Evolutionary conservation across 2,888 invertebrate species (phyloP).

Genomic region (Eueremaeus valkanovi): DNA sequence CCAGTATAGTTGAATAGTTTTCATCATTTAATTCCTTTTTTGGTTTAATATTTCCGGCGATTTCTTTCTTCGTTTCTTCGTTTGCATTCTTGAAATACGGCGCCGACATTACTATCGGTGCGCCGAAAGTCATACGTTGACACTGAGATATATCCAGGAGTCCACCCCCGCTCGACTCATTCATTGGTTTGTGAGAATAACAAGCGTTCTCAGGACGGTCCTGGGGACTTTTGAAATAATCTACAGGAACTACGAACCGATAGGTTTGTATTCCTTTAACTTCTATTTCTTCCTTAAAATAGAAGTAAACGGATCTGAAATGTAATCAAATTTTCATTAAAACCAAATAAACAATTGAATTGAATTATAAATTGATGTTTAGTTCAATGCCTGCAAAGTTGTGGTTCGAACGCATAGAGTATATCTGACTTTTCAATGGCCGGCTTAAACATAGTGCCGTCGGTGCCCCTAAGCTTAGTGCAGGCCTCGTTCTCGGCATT

Average conservation of each 20-base stretch:
- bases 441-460: slow-evolving; percentile 32
- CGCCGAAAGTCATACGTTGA: neutral
- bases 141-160: neutral
- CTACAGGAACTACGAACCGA: neutral
- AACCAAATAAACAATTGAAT: neutral
- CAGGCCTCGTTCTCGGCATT: neutral
- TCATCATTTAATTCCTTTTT: neutral
- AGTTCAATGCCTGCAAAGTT: slow-evolving; percentile 32
- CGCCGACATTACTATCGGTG: neutral
- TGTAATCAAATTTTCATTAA: neutral
- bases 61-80: neutral
- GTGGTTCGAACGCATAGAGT: slow-evolving; percentile 21
- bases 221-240: neutral
- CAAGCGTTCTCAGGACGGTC: neutral
- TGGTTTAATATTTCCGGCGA: too few species aligned
- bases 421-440: neutral
- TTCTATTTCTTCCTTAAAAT: neutral
- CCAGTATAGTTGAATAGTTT: slow-evolving; percentile 12
- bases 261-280: neutral
- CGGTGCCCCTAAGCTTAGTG: slow-evolving; percentile 37
- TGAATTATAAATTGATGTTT: neutral
- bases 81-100: neutral
- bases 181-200: too few species aligned
- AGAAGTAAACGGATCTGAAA: neutral
- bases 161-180: too few species aligned